Evolutionary conservation across 2,113 vertebrate genomes (phyloP), one percentile per base, ranked within the genome.

Genomic region (Ancistrus triradiatus): DNA sequence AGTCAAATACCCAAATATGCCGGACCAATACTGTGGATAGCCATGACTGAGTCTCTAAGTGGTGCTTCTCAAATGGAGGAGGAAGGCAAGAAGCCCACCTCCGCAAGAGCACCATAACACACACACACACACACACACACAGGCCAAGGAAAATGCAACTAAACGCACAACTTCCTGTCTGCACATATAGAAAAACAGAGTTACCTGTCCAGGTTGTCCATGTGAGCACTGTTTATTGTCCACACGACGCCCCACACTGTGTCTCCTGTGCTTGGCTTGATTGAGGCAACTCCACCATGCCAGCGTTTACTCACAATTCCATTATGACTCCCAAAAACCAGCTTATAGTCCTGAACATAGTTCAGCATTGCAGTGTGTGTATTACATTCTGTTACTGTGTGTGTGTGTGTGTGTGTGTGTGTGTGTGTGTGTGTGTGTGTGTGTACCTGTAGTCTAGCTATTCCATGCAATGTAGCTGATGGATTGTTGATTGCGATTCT

Each of bases 171-270:
- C 18, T 1, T n/a, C 22, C 2, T 11, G 5, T 27, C 9, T 37
- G 4, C n/a, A 31, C 44, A 15, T 9, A 7, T 1, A 9, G 13
- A 17, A 78, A n/a, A n/a, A n/a, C n/a, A n/a, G n/a, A n/a, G n/a
- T n/a, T 83, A 94, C 94, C 90, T 86, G 86, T 97, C 84, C n/a
- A 88, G 68, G 55, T 80, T 85, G 81, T 82, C 85, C 59, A 93
- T 77, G 79, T 92, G 86, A 50, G 82, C 81, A 76, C 81, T 13
- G 72, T 83, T 88, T 87, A 96, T 86, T 79, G 78, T 92, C 92
- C 94, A 98, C 33, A 95, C 87, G 50, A 95, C 77, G 43, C 93
- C 95, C 94, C 92, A 98, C 1, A 96, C 92, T 83, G 92, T 91
- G 0, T 93, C 91, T 47, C 88, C 88, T 0, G 86, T 87, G 69